These are phyloP conservation scores for Invenusta paracnida DNA, from an alignment of 2,888 invertebrate species.

Conservation along the genomic window DNA sequence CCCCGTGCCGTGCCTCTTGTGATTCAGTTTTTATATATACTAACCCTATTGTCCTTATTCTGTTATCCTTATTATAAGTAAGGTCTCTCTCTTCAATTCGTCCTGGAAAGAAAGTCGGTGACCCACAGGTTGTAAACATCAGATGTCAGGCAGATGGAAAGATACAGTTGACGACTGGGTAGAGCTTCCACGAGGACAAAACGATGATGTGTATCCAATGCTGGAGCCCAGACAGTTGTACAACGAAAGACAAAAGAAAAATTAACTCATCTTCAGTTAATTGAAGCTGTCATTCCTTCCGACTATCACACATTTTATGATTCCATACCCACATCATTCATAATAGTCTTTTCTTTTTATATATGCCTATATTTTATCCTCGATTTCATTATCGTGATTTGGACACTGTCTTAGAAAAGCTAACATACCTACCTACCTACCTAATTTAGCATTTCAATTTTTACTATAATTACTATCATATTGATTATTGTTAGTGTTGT, in stretches of 20 bases:
- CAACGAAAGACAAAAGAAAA: too few relatives aligned
- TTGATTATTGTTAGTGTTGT: neutral
- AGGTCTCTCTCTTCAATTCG: conserved; percentile 26
- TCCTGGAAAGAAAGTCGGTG: conserved; percentile 1
- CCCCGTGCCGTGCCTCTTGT: neutral
- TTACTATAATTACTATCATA: neutral
- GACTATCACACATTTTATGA: neutral
- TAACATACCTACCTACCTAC: neutral
- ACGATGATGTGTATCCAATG: too few relatives aligned
- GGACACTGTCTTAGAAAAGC: neutral
- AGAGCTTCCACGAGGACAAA: too few relatives aligned
- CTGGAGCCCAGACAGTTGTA: too few relatives aligned
- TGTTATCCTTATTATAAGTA: too few relatives aligned
- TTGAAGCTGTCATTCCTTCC: neutral
- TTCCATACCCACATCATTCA: too few relatives aligned
- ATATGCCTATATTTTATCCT: too few relatives aligned
- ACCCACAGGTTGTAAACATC: conserved; percentile 16
- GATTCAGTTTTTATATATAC: neutral
- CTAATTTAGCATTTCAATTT: neutral
- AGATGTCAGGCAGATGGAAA: too few relatives aligned
- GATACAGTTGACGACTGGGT: too few relatives aligned
- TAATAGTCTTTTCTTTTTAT: too few relatives aligned
- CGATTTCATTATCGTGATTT: neutral
- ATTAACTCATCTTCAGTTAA: neutral
- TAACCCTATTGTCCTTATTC: too few relatives aligned